These are phyloP conservation scores for Drosophila aldrichi DNA, from an alignment of 2,888 invertebrate genomes.

Conservation along the genomic window DNA sequence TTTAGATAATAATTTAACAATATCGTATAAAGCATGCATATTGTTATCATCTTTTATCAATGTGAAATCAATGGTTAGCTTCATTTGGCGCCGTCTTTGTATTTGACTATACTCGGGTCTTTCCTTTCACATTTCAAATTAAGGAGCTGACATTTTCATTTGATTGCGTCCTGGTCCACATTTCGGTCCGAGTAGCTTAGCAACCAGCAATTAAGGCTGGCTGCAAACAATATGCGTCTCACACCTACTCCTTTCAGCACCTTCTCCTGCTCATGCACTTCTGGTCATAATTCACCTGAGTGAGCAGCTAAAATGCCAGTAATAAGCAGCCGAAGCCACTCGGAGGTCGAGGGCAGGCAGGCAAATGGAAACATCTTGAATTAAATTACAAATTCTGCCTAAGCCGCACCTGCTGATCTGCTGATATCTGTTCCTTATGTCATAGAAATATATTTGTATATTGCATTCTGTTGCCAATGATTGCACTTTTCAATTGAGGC, in stretches of 20 bases:
- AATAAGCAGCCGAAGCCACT: conserved; percentile 36
- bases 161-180: conserved; percentile 24
- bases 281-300: conserved; percentile 38
- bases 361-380: conserved; percentile 31
- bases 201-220: conserved; percentile 22
- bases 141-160: conserved; percentile 30
- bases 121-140: conserved; percentile 33
- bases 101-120: neutral
- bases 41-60: neutral
- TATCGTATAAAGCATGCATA: neutral
- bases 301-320: conserved; percentile 28
- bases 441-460: neutral
- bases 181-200: neutral
- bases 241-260: too few species aligned
- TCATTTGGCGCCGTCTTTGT: neutral
- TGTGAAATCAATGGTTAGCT: neutral
- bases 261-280: neutral
- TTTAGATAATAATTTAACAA: too few species aligned
- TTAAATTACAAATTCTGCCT: conserved; percentile 59
- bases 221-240: neutral
- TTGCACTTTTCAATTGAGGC: conserved; percentile 56
- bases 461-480: conserved; percentile 34
- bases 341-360: neutral
- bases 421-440: conserved; percentile 6
- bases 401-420: conserved; percentile 25